Evolutionary conservation across 2,113 vertebrate genomes (phyloP).

Genomic region (Leucoraja erinaceus): DNA sequence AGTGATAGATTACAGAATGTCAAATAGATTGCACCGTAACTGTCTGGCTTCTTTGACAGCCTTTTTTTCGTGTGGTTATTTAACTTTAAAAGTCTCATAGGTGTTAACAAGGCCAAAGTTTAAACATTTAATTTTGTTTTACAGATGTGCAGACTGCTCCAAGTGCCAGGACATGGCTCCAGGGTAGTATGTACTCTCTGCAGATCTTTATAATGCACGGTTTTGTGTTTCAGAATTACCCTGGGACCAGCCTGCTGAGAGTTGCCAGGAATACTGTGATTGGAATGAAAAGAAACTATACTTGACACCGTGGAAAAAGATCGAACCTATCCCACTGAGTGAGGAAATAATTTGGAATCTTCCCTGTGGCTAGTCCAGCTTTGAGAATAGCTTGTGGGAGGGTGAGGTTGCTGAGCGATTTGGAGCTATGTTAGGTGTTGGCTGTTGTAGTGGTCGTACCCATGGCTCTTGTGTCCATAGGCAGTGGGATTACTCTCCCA

Average conservation of each 20-base stretch:
- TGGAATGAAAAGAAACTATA: conserved; percentile 90
- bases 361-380: neutral
- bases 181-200: neutral
- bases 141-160: neutral
- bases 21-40: neutral
- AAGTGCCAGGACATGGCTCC: neutral
- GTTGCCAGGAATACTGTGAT: conserved; percentile 87
- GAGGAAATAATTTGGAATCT: conserved; percentile 1
- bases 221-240: conserved; percentile 70
- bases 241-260: conserved; percentile 89
- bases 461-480: neutral
- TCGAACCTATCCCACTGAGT: conserved; percentile 59
- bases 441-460: neutral
- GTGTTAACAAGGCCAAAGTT: neutral
- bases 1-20: neutral
- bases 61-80: neutral
- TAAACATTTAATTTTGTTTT: neutral
- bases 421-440: neutral
- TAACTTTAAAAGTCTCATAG: neutral
- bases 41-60: neutral
- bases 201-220: neutral
- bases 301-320: conserved; percentile 91
- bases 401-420: too few relatives aligned
- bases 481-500: too few relatives aligned
- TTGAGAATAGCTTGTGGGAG: neutral